Base-by-base conservation (phyloP, 2,113 vertebrate species). In the Sinosuthora webbiana region DNA sequence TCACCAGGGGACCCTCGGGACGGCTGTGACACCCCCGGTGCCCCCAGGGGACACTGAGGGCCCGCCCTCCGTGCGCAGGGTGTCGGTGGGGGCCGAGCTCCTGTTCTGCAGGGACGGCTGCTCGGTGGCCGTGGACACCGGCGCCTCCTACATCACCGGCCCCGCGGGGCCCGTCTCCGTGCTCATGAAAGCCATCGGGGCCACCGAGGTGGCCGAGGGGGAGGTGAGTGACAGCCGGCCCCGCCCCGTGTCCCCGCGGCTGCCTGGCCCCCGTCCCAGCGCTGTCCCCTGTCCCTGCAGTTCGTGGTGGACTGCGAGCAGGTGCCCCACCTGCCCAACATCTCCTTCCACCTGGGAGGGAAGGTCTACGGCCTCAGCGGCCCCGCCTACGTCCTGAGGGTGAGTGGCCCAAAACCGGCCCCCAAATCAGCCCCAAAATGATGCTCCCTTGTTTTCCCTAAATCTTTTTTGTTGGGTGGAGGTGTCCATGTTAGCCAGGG, bases 61-160 rank as follows among this genome's bases (percentile, higher is more conserved):
- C 49, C 56, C 39, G 24, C 23, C 17, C 24, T 91, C 78, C 65
- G 2, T 0, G 60, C 18, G 31, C 97, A 99, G 99, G 13, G 98
- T 99, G 83, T 98, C 99, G 5, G 97, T 99, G 9, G 98, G 98
- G 44, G 97, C 97, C 4, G 97, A 98, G 67, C 95, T 95, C 21
- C 88, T 99, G 89, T 98, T 99, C 97, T 99, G 99, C 63, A 96
- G 96, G 64, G 98, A 99, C 7, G 98, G 99, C 86, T 99, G 99
- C 87, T 97, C 96, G 4, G 98, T 98, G 41, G 98, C 99, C 47
- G 98, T 99, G 9, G 99, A 99, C 96, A 99, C 99, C 0, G 99
- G 99, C 3, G 98, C 99, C 21, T 99, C 99, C 88, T 99, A 98
- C 97, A 98, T 99, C 97, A 99, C 98, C 0, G 99, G 99, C 16